Evolutionary conservation across 2,888 invertebrate genomes (phyloP).

Genomic region (Prenolepis imparis): DNA sequence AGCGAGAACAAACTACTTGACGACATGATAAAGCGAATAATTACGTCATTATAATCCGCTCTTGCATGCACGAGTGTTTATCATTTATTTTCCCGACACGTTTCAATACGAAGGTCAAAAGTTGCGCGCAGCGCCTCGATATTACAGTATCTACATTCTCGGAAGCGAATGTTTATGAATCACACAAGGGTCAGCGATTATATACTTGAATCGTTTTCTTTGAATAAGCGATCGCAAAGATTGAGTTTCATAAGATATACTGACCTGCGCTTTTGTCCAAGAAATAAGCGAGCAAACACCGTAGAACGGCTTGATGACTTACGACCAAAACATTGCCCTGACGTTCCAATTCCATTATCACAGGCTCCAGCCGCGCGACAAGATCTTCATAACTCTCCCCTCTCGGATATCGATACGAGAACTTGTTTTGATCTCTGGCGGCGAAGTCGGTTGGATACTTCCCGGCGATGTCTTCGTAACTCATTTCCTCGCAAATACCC

Average conservation of each 20-base stretch:
- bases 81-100: constrained; percentile 42
- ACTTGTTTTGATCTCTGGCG: constrained; percentile 98
- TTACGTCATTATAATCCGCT: constrained; percentile 32
- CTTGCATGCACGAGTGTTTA: constrained; percentile 21
- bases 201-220: constrained; percentile 6
- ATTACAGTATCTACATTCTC: constrained; percentile 26
- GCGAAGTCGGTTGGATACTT: constrained; percentile 98
- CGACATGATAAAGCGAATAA: constrained; percentile 5
- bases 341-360: constrained; percentile 99
- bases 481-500: constrained; percentile 99
- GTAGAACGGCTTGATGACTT: constrained; percentile 98
- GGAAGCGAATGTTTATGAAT: not conserved
- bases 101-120: constrained; percentile 55
- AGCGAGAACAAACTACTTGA: not conserved
- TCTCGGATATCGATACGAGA: constrained; percentile 96
- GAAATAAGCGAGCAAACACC: constrained; percentile 99
- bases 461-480: constrained; percentile 97
- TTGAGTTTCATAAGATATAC: constrained; percentile 64
- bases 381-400: constrained; percentile 99
- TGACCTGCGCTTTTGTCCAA: constrained; percentile 97
- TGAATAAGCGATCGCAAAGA: not conserved
- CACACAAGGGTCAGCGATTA: not conserved
- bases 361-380: constrained; percentile 98
- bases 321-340: constrained; percentile 98
- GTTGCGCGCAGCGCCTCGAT: constrained; percentile 33